Evolutionary conservation across 2,888 invertebrate genomes (phyloP).

Genomic region (Spicauda simplicius): DNA sequence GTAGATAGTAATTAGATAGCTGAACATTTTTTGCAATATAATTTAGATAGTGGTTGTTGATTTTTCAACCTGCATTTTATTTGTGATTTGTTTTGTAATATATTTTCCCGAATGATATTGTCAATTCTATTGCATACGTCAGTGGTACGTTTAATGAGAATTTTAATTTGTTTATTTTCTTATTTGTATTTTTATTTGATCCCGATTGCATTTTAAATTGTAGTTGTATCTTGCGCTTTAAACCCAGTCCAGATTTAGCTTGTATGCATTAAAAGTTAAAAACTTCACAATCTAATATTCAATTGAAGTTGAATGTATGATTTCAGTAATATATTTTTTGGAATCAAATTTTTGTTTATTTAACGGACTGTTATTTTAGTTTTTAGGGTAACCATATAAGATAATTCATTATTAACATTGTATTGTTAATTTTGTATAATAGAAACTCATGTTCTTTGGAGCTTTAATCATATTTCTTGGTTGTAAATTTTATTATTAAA

Average conservation of each 20-base stretch:
- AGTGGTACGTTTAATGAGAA: neutral
- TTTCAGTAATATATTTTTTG: conserved; percentile 5
- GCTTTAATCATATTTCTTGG: conserved; percentile 81
- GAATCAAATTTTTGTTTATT: conserved; percentile 15
- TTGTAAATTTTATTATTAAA: conserved; percentile 83
- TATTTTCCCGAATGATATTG: conserved; percentile 29
- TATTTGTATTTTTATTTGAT: neutral
- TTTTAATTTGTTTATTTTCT: neutral
- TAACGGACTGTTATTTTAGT: conserved; percentile 42
- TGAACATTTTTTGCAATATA: neutral
- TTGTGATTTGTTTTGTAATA: conserved; percentile 53
- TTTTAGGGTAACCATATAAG: conserved; percentile 35
- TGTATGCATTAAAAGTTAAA: neutral
- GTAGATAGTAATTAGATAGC: neutral
- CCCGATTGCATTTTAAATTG: neutral
- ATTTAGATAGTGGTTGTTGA: conserved; percentile 44
- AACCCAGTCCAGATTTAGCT: neutral
- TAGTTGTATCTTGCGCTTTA: neutral
- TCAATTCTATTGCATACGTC: neutral
- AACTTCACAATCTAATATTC: neutral
- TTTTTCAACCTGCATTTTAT: conserved; percentile 63
- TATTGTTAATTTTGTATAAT: conserved; percentile 64
- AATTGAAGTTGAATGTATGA: conserved; percentile 1
- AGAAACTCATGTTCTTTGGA: conserved; percentile 79
- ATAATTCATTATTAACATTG: conserved; percentile 39